Evolutionary conservation across 2,797 vertebrate genomes (phyloP), one percentile per base, ranked within the genome.

Genomic region (Darevskia mixta): DNA sequence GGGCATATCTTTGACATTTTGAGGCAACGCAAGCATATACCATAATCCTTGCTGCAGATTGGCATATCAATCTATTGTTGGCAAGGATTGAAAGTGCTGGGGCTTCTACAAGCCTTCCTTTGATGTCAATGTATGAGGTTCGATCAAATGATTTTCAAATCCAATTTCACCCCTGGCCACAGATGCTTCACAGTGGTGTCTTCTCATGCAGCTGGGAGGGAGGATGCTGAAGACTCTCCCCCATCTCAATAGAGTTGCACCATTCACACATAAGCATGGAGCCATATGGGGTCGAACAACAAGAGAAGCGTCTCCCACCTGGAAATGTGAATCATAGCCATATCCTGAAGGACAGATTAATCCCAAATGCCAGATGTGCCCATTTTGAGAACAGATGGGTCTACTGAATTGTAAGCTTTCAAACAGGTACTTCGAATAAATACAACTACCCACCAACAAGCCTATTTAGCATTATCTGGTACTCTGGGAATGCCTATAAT

Each of bases 91-190:
- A n/a, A 7, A 25, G 29, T 13, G 5, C 29, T 29, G n/a, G 32
- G 13, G 20, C 18, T 43, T 18, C 25, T 1, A 81, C 27, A 32
- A 55, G 38, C 35, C 18, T 6, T 5, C 27, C 49, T 87, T 61
- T 41, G 45, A 73, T 61, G 78, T 61, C 67, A 80, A 43, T 58
- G 32, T 27, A 25, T 13, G 10, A 72, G 49, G 29, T 61, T 87
- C 67, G n/a, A 81, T 67, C 27, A 49, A 87, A 77, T 55, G 32
- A 55, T 77, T 82, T 76, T 76, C 58, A 83, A 87, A 82, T 41
- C 86, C 78, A 82, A 66, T 75, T 84, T 32, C 20, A 32, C 58
- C 38, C 7, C 15, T 38, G 9, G 67, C 29, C 38, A 25, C 69
- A 81, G 38, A 27, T 41, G 55, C 79, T 81, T 73, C 25, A 20